phyloP scores from a whole-genome alignment of 2,113 vertebrate species.

The Reinhardtius hippoglossoides region DNA sequence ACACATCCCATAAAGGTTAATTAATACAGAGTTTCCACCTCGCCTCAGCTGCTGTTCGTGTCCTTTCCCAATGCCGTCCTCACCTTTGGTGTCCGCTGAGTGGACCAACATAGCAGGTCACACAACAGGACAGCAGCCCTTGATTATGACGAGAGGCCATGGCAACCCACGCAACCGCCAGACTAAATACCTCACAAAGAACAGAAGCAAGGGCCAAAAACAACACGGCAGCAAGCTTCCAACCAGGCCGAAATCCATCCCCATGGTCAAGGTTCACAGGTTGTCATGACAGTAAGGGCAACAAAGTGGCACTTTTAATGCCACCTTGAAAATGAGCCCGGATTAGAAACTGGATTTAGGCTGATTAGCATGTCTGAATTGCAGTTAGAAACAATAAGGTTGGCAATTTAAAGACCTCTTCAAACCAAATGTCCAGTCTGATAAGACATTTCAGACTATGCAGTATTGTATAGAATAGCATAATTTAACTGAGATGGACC shows the following conservation, averaged over 20 bases:
- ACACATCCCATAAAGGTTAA: constrained; percentile 83
- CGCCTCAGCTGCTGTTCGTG: constrained; percentile 70
- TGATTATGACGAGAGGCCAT: constrained; percentile 68
- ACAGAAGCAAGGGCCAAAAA: constrained; percentile 51
- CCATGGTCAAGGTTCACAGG: constrained; percentile 51
- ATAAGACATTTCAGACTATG: background rate
- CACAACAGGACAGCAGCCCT: constrained; percentile 65
- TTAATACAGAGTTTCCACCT: constrained; percentile 82
- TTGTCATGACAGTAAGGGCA: constrained; percentile 62
- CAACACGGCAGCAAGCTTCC: constrained; percentile 48
- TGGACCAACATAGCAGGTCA: constrained; percentile 69
- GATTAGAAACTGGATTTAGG: constrained; percentile 65
- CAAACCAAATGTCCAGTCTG: constrained; percentile 8
- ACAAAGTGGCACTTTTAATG: constrained; percentile 57
- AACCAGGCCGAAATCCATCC: constrained; percentile 63
- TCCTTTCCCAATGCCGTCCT: constrained; percentile 73
- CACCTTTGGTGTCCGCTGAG: constrained; percentile 73
- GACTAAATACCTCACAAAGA: constrained; percentile 64
- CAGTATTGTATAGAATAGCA: background rate
- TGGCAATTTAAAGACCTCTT: constrained; percentile 17
- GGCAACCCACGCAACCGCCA: constrained; percentile 46
- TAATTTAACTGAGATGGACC: constrained; percentile 53
- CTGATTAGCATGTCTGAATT: constrained; percentile 42
- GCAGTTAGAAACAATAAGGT: background rate
- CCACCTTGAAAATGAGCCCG: constrained; percentile 66